A percentile compares a stretch with the other conserved stretches of the same genome.
phyloP scores from a whole-genome alignment of 2,888 invertebrate genomes.

The Blastobasis adustella region DNA sequence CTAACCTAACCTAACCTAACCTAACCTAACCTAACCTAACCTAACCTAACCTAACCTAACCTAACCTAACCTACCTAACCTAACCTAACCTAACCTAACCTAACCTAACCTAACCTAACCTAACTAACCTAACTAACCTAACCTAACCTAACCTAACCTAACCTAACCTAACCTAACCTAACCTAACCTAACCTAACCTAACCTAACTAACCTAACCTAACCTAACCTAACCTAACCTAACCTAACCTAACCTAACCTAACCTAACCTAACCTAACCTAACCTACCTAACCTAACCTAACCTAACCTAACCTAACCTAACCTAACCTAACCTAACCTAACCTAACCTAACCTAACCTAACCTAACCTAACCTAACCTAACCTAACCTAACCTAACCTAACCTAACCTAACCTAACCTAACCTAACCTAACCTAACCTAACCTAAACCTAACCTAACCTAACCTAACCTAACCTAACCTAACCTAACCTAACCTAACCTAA shows the following conservation, averaged over 20 bases:
- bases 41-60: slow-evolving; percentile 13
- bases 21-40: slow-evolving; percentile 13
- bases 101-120: slow-evolving; percentile 14
- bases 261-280: slow-evolving; percentile 16
- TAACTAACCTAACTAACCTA: slow-evolving; percentile 14
- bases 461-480: slow-evolving; percentile 17
- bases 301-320: slow-evolving; percentile 4
- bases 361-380: slow-evolving; percentile 7
- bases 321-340: slow-evolving; percentile 5
- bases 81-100: slow-evolving; percentile 12
- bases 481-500: slow-evolving; percentile 11
- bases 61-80: slow-evolving; percentile 11
- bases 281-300: slow-evolving; percentile 4
- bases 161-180: slow-evolving; percentile 18
- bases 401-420: slow-evolving; percentile 11
- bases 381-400: slow-evolving; percentile 8
- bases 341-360: slow-evolving; percentile 6
- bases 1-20: slow-evolving; percentile 15
- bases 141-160: slow-evolving; percentile 8
- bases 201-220: slow-evolving; percentile 14
- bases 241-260: slow-evolving; percentile 18
- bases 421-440: slow-evolving; percentile 11
- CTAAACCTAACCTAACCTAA: slow-evolving; percentile 18
- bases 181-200: slow-evolving; percentile 18
- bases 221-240: slow-evolving; percentile 8